These are phyloP conservation scores for Temnothorax longispinosus DNA, from an alignment of 1,140 invertebrate species.

Conservation along the genomic window DNA sequence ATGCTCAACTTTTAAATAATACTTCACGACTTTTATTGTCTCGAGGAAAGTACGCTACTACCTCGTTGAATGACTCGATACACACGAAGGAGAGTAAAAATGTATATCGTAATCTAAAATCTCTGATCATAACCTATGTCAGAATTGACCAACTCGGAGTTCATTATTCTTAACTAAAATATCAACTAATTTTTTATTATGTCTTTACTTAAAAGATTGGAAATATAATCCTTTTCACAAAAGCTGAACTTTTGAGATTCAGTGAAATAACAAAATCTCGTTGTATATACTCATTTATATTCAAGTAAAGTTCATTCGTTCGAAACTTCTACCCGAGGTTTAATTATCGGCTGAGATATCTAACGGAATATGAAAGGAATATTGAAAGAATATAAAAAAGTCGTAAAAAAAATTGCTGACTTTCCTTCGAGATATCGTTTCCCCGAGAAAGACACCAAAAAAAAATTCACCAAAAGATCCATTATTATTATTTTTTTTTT, in stretches of 20 bases:
- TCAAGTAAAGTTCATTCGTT: slow-evolving; percentile 5
- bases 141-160: neutral
- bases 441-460: neutral
- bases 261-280: slow-evolving; percentile 37
- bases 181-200: neutral
- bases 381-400: slow-evolving; percentile 9
- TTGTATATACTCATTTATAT: slow-evolving; percentile 25
- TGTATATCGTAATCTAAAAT: neutral
- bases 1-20: slow-evolving; percentile 47
- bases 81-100: neutral
- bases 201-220: neutral
- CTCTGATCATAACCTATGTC: neutral
- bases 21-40: slow-evolving; percentile 24
- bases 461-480: slow-evolving; percentile 18
- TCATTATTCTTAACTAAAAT: slow-evolving; percentile 19
- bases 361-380: slow-evolving; percentile 3
- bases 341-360: slow-evolving; percentile 31
- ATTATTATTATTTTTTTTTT: neutral
- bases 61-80: neutral
- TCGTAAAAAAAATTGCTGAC: neutral
- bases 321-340: neutral
- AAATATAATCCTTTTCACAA: neutral
- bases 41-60: neutral
- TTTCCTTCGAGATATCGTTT: neutral
- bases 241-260: slow-evolving; percentile 5